These are phyloP conservation scores for Pollicipes pollicipes DNA, from an alignment of 1,140 invertebrate species.

Conservation along the genomic window DNA sequence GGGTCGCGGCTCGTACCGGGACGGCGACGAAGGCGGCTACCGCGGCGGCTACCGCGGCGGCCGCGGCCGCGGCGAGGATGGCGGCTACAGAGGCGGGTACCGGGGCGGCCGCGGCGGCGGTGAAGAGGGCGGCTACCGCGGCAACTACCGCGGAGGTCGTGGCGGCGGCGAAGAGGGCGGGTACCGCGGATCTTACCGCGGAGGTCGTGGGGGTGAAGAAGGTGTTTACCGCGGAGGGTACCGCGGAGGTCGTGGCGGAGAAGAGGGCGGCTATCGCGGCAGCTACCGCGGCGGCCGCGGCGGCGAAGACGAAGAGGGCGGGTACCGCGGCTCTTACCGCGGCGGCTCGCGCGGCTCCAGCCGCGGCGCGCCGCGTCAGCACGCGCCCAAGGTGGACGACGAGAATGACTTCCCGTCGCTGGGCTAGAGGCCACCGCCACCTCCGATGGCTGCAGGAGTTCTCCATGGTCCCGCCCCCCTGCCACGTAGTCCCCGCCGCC, in stretches of 20 bases:
- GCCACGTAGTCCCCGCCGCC: too few species aligned
- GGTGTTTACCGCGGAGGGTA: not conserved
- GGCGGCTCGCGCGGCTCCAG: constrained; percentile 19
- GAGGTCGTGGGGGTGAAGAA: too few species aligned
- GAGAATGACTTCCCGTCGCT: constrained; percentile 86
- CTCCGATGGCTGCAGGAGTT: too few species aligned
- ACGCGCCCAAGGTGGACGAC: constrained; percentile 83
- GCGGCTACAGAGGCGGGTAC: constrained; percentile 29
- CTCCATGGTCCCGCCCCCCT: too few species aligned
- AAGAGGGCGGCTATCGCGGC: constrained; percentile 14
- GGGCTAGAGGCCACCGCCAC: constrained; percentile 30
- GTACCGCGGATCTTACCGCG: too few species aligned
- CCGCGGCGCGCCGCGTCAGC: constrained; percentile 28
- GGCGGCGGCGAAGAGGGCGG: too few species aligned
- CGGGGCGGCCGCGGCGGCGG: constrained; percentile 25
- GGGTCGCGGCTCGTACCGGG: constrained; percentile 27
- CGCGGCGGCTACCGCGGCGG: constrained; percentile 25
- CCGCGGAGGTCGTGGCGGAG: constrained; percentile 23
- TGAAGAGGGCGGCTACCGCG: constrained; percentile 25
- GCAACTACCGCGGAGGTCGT: constrained; percentile 23
- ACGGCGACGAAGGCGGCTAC: constrained; percentile 35
- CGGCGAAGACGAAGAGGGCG: too few species aligned
- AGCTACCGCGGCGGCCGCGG: constrained; percentile 14
- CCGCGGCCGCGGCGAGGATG: constrained; percentile 35
- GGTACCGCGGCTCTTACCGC: constrained; percentile 14